phyloP scores from a whole-genome alignment of 1,140 invertebrate species.

The Tetramorium simillimum region DNA sequence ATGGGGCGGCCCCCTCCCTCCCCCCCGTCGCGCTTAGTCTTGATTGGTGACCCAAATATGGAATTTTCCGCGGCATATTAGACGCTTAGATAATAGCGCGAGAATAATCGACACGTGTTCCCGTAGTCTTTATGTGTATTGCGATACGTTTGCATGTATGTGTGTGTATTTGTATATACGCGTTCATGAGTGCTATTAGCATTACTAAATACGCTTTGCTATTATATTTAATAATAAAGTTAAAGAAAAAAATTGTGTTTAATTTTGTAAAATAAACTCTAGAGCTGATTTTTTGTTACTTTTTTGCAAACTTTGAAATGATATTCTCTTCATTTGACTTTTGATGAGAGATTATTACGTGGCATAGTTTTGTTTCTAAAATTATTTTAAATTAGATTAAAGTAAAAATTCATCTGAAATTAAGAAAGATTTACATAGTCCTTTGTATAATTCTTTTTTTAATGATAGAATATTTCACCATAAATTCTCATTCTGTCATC shows the following conservation, averaged over 20 bases:
- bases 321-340: not conserved
- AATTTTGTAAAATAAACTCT: not conserved
- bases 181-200: not conserved
- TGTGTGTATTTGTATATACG: not conserved
- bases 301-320: not conserved
- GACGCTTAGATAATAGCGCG: constrained; percentile 3
- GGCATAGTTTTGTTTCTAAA: not conserved
- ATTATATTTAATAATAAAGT: not conserved
- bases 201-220: not conserved
- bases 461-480: no score
- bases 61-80: constrained; percentile 61
- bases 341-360: not conserved
- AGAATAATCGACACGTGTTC: constrained; percentile 15
- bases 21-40: not conserved
- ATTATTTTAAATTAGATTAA: not conserved
- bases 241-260: not conserved
- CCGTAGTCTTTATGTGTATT: not conserved
- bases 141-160: not conserved
- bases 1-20: not conserved
- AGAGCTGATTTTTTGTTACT: not conserved
- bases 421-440: not conserved
- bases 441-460: not conserved
- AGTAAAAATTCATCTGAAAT: not conserved
- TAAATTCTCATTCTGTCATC: not conserved
- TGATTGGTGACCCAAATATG: constrained; percentile 71